Conservation (phyloP, 2,888 invertebrate species). For the Ametastegia equiseti region DNA sequence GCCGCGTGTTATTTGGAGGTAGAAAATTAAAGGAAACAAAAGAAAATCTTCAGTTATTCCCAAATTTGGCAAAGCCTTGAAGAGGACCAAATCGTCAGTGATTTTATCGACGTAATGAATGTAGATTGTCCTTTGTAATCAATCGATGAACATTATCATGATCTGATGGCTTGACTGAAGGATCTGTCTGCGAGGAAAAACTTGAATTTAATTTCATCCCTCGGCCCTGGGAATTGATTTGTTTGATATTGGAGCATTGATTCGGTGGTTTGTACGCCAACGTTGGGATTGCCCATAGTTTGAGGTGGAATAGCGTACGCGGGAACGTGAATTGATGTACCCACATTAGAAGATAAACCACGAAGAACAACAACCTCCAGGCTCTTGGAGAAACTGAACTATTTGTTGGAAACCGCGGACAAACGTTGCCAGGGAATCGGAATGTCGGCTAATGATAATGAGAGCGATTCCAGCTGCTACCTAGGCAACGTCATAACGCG, state of each 20-base stretch:
- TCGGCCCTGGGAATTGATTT: background rate
- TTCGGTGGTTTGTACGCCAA: background rate
- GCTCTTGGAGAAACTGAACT: background rate
- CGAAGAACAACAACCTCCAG: background rate
- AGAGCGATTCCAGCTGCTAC: slow-evolving; percentile 56
- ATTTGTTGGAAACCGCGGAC: slow-evolving; percentile 37
- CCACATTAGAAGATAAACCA: background rate
- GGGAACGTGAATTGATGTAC: background rate
- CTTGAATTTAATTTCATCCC: background rate
- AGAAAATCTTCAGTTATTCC: background rate
- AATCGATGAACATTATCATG: background rate
- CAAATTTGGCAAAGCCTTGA: background rate
- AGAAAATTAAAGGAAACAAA: background rate
- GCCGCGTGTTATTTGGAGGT: background rate
- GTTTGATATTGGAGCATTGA: background rate
- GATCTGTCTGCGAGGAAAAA: background rate
- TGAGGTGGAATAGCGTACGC: background rate
- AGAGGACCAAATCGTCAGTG: too few relatives aligned
- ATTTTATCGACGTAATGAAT: background rate
- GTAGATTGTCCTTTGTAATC: background rate
- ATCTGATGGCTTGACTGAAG: slow-evolving; percentile 10
- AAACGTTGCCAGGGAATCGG: slow-evolving; percentile 48
- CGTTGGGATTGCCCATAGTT: background rate
- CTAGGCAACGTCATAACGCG: slow-evolving; percentile 51
- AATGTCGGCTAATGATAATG: slow-evolving; percentile 57